Evolutionary conservation across 2,797 vertebrate genomes (phyloP), one percentile per base, ranked within the genome.

Genomic region (Gastrophryne carolinensis): DNA sequence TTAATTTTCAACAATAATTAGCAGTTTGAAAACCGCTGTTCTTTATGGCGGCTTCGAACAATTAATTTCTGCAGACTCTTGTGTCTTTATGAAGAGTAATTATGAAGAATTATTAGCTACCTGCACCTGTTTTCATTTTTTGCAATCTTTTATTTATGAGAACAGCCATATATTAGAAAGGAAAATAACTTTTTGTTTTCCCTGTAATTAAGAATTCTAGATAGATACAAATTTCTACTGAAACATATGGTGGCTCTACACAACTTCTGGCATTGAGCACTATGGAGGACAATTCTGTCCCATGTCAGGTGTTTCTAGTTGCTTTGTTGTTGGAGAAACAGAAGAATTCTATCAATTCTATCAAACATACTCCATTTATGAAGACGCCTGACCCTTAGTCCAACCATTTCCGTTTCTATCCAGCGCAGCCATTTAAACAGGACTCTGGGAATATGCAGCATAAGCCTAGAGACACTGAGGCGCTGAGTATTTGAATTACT

Each of bases 81-180:
- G 69, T 39, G 63, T 80, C 80, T 64, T 69, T 78, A 81, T 81
- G 84, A 88, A 83, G 82, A 84, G 85, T 85, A 89, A 87, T 90
- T 90, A 88, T 85, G 86, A 83, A 89, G 85, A 89, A 87, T 84
- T 86, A 88, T 84, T 82, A 77, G 37, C 78, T 57, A 49, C 69
- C 70, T 79, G 83, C 87, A 88, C 86, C 89, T 89, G 86, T 76
- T 84, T 86, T 84, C 29, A 29, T 56, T 56, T 71, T 39, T 61
- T 82, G 82, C 80, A 44, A 84, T 86, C 78, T 86, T 87, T 85
- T 88, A 87, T 87, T 85, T 87, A 88, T 87, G 86, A 86, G 85
- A 86, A 68, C 79, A 87, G 83, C 80, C 27, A 0, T 39, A 34
- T n/a, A 37, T 82, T 60, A 77, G 79, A 80, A 85, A 84, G 78